phyloP scores from a whole-genome alignment of 2,888 invertebrate species.

The Rotaria socialis region DNA sequence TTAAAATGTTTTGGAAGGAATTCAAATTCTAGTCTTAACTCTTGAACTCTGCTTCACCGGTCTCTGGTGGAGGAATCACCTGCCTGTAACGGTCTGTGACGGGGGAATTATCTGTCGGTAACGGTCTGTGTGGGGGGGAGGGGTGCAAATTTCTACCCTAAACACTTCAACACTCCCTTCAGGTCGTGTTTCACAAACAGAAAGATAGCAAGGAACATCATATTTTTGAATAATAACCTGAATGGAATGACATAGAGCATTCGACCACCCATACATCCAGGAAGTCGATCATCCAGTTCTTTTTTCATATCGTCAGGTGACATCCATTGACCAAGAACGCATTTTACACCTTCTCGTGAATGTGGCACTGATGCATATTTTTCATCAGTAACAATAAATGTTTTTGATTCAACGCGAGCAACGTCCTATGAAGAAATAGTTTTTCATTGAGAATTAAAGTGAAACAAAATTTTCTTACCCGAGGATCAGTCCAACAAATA shows the following conservation, averaged over 20 bases:
- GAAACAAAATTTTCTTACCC: background rate
- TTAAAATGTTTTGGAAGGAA: no score
- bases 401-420: constrained; percentile 89
- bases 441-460: background rate
- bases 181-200: no score
- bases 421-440: constrained; percentile 75
- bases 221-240: constrained; percentile 57
- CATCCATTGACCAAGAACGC: constrained; percentile 88
- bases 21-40: no score
- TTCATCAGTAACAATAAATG: constrained; percentile 82
- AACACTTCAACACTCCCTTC: no score
- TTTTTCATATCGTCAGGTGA: constrained; percentile 74
- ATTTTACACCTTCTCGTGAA: constrained; percentile 70
- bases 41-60: no score
- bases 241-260: constrained; percentile 96
- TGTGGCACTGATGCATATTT: constrained; percentile 78
- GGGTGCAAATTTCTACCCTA: no score
- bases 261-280: constrained; percentile 69
- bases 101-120: no score
- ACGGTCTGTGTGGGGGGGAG: no score
- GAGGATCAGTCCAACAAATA: background rate
- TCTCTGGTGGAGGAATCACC: no score
- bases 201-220: no score
- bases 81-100: no score
- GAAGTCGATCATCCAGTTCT: constrained; percentile 78